Conservation (phyloP, 2,797 vertebrate species). For the Necrosyrtes monachus region DNA sequence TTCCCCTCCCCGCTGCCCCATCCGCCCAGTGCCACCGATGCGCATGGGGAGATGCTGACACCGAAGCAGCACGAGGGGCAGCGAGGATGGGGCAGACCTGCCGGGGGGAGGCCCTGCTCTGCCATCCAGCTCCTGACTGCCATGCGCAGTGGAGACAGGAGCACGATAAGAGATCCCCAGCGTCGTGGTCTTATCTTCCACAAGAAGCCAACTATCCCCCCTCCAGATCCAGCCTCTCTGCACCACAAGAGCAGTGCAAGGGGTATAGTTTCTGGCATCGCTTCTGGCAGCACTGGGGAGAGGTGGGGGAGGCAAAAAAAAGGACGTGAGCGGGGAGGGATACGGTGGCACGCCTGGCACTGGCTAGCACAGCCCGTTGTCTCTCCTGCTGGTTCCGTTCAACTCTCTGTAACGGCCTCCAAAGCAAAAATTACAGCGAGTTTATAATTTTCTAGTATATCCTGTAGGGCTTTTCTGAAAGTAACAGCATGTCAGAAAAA, state of each 20-base stretch:
- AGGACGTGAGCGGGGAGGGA: accelerated
- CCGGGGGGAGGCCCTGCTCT: not conserved
- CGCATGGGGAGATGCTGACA: accelerated
- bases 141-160: not conserved
- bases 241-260: not conserved
- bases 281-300: not conserved
- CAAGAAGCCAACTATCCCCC: not conserved
- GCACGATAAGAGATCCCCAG: not conserved
- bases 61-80: not conserved
- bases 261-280: not conserved
- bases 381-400: not conserved
- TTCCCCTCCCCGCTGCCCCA: not conserved
- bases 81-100: not conserved
- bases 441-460: not conserved
- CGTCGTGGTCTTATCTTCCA: not conserved
- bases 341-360: accelerated
- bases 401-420: not conserved
- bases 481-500: not conserved
- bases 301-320: not conserved
- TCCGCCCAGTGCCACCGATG: not conserved
- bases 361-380: not conserved
- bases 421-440: not conserved
- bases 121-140: not conserved
- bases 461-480: not conserved
- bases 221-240: not conserved